Conservation (phyloP, 2,888 invertebrate species). For the Meandrusa payeni region DNA sequence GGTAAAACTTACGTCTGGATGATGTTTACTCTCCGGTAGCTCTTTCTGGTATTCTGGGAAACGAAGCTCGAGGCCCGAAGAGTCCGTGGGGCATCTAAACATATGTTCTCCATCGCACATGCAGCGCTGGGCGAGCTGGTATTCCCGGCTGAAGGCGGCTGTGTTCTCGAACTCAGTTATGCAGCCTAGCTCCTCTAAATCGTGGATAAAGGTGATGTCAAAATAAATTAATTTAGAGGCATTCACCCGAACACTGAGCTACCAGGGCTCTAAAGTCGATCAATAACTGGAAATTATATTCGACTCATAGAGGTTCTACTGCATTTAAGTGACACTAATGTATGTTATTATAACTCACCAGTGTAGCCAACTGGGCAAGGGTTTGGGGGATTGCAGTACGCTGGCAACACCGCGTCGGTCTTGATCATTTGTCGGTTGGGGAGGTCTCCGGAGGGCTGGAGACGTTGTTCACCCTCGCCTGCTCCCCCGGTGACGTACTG, state of each 20-base stretch:
- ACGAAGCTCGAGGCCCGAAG: constrained; percentile 82
- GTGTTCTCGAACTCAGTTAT: constrained; percentile 96
- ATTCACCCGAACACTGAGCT: no score
- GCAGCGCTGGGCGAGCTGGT: constrained; percentile 95
- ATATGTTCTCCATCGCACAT: constrained; percentile 99
- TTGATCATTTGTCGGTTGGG: constrained; percentile 89
- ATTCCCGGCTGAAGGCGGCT: constrained; percentile 96
- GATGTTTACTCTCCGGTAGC: constrained; percentile 88
- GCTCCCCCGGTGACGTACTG: constrained; percentile 89
- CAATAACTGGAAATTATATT: no score
- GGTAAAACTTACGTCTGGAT: constrained; percentile 77
- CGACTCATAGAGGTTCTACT: no score
- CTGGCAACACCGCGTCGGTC: constrained; percentile 94
- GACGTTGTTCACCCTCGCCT: constrained; percentile 87
- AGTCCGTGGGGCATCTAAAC: constrained; percentile 90
- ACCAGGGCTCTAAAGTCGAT: no score
- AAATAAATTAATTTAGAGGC: no score
- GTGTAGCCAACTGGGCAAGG: constrained; percentile 98
- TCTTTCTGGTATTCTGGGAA: constrained; percentile 85
- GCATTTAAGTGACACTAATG: no score
- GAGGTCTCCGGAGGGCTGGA: constrained; percentile 78
- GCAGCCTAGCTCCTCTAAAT: constrained; percentile 91
- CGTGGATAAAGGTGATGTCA: neutral
- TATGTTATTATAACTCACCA: no score
- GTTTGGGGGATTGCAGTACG: constrained; percentile 99